phyloP scores from a whole-genome alignment of 2,113 vertebrate genomes.

The Apodemus speciosus region DNA sequence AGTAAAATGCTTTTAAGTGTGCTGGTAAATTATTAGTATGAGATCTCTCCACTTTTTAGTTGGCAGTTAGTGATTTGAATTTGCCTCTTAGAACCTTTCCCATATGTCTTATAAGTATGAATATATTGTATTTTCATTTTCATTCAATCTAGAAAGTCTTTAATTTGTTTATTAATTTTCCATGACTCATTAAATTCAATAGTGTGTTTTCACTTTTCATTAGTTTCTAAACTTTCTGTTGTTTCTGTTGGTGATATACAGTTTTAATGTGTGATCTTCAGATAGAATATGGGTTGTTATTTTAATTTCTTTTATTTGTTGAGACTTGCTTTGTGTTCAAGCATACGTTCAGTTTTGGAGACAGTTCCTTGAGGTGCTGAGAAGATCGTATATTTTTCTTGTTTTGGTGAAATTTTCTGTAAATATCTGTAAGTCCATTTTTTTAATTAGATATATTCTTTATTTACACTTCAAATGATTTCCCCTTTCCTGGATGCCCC shows the following conservation, averaged over 20 bases:
- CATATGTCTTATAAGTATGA: background rate
- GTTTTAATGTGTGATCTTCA: background rate
- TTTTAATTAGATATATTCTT: background rate
- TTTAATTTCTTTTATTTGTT: background rate
- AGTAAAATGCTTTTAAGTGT: background rate
- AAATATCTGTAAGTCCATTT: background rate
- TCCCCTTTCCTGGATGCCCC: too few species aligned
- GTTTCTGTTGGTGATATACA: background rate
- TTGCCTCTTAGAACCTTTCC: background rate
- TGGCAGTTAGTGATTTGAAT: background rate
- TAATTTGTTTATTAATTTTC: background rate
- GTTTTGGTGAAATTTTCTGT: background rate
- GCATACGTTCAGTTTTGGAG: background rate
- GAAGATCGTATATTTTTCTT: background rate
- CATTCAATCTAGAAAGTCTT: background rate
- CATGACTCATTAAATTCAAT: background rate
- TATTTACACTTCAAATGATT: too few species aligned
- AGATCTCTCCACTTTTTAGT: background rate
- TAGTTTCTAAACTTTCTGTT: background rate
- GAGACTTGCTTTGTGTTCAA: background rate
- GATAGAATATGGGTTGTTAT: background rate
- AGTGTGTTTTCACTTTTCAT: background rate
- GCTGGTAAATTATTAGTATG: background rate
- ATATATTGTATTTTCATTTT: background rate
- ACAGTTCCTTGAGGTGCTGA: background rate